phyloP scores from a whole-genome alignment of 2,888 invertebrate genomes.

The Lasioglossum leucozonium region DNA sequence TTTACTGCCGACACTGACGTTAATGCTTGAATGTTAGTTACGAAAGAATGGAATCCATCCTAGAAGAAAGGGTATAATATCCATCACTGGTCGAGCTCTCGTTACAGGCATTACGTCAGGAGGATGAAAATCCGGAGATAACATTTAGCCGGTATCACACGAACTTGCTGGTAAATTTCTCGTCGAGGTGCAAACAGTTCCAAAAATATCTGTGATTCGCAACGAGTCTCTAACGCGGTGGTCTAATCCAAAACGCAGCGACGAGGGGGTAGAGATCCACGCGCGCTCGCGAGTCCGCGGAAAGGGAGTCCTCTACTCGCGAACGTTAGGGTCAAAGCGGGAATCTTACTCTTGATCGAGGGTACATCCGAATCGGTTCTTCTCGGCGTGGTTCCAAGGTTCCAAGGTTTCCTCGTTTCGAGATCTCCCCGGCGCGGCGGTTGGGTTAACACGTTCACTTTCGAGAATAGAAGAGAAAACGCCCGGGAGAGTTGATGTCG shows the following conservation, averaged over 20 bases:
- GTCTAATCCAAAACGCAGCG: not conserved
- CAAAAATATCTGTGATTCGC: not conserved
- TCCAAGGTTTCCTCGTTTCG: conserved; percentile 4
- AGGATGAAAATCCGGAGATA: not conserved
- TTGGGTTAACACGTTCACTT: conserved; percentile 46
- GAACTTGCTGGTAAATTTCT: not conserved
- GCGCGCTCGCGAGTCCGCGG: not conserved
- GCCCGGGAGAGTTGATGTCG: not conserved
- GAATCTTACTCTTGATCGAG: conserved; percentile 44
- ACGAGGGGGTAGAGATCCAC: no score
- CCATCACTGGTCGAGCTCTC: not conserved
- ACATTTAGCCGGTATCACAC: not conserved
- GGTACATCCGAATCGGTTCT: conserved; percentile 42
- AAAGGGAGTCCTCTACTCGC: not conserved
- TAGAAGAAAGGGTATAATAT: not conserved
- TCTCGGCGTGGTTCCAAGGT: conserved; percentile 19
- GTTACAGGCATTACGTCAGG: not conserved
- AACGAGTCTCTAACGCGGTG: not conserved
- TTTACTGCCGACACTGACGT: not conserved
- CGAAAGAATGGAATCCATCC: not conserved
- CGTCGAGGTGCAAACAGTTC: not conserved
- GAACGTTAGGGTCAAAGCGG: not conserved
- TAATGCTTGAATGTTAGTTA: not conserved
- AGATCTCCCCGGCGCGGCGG: conserved; percentile 11
- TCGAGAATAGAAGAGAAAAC: no score